phyloP scores from a whole-genome alignment of 2,797 vertebrate genomes.

The Chaunax sp. region DNA sequence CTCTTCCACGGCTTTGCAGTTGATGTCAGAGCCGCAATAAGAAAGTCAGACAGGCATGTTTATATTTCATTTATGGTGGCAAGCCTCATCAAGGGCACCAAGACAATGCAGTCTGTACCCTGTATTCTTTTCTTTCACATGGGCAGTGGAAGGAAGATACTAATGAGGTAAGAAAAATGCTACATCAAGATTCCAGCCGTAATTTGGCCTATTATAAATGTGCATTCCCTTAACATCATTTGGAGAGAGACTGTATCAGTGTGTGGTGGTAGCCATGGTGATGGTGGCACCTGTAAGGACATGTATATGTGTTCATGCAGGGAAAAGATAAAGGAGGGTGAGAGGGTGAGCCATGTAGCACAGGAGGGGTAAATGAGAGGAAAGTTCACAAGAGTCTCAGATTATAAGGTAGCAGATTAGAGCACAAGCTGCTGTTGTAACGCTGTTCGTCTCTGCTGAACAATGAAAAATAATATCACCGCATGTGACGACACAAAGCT shows the following conservation, averaged over 20 bases:
- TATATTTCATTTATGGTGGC: conserved; percentile 47
- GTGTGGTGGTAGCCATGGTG: conserved; percentile 33
- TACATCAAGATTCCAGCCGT: conserved; percentile 26
- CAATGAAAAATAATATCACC: conserved; percentile 34
- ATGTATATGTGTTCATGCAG: conserved; percentile 25
- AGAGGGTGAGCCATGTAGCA: background rate
- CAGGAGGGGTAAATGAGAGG: background rate
- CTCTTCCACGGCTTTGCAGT: conserved; percentile 30
- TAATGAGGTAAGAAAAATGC: conserved; percentile 57
- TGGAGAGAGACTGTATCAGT: conserved; percentile 9
- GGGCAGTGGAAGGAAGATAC: conserved; percentile 27
- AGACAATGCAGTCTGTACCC: conserved; percentile 31
- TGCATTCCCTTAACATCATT: conserved; percentile 57
- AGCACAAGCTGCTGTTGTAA: conserved; percentile 16
- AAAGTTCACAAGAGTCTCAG: conserved; percentile 11
- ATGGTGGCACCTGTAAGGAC: conserved; percentile 16
- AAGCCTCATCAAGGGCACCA: conserved; percentile 50
- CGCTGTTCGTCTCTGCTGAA: conserved; percentile 23
- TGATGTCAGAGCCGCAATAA: conserved; percentile 41
- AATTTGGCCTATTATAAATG: conserved; percentile 55
- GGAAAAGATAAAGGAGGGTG: conserved; percentile 12
- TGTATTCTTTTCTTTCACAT: conserved; percentile 29
- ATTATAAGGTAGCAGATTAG: conserved; percentile 12
- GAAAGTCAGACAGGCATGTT: conserved; percentile 49
- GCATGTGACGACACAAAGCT: conserved; percentile 26